Conservation (phyloP, 2,113 vertebrate species). For the Python bivittatus region DNA sequence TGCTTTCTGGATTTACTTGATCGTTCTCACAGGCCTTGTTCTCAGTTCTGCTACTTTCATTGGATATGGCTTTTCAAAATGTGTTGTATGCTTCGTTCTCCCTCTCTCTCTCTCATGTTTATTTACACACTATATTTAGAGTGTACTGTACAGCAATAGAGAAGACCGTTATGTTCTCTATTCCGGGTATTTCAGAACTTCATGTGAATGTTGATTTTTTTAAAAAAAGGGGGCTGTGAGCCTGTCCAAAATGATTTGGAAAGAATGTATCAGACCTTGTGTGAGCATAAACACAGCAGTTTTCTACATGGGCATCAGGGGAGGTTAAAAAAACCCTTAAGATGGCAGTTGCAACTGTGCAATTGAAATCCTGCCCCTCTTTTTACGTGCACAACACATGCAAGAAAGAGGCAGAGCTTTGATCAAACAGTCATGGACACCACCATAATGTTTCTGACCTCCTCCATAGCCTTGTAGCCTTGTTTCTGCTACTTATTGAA, state of each 20-base stretch:
- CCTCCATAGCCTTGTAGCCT: neutral
- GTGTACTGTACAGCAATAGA: neutral
- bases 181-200: neutral
- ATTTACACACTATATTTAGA: slow-evolving; percentile 35
- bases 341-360: neutral
- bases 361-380: neutral
- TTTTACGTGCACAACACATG: neutral
- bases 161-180: neutral
- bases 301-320: neutral
- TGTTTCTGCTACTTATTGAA: no score
- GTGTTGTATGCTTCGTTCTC: neutral
- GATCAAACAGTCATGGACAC: neutral
- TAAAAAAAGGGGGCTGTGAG: neutral
- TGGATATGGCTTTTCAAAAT: slow-evolving; percentile 28
- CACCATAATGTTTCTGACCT: neutral
- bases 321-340: neutral
- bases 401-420: neutral
- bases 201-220: neutral
- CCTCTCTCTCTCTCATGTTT: slow-evolving; percentile 5
- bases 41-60: slow-evolving; percentile 25
- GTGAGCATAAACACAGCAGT: neutral
- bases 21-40: neutral
- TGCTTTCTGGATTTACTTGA: neutral
- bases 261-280: neutral
- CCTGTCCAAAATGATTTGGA: neutral